Evolutionary conservation across 2,113 vertebrate species (phyloP), one percentile per base, ranked within the genome.

Genomic region (Formicarius rufipectus): DNA sequence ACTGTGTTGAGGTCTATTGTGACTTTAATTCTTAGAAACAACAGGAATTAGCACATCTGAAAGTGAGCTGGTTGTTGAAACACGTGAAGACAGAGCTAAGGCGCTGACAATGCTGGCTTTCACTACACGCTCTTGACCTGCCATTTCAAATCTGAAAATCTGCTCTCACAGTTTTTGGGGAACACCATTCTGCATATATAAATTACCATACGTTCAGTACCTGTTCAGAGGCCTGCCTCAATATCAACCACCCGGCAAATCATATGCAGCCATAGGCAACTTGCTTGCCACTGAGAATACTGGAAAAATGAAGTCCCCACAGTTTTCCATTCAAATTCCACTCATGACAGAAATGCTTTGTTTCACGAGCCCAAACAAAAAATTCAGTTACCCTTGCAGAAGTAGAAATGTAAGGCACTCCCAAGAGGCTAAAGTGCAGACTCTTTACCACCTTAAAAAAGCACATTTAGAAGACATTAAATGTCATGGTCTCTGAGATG

Each of bases 1-100:
- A 7, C 27, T 0, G 0, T 9, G 18, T 30, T 60, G 25, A 69
- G 49, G 19, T 25, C 56, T 59, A 28, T 49, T 56, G 28, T 0
- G 2, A 9, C 12, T 76, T 5, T 20, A 35, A 27, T 39, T 80
- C 44, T 22, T 56, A 10, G 8, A 55, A 73, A 56, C 7, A 13
- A 71, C 8, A 13, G 68, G 39, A 56, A 53, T 20, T 24, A 63
- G 68, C 40, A 59, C 42, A 45, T 39, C 27, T 52, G 39, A 82
- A 79, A 79, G 78, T 5, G 6, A 84, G 50, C 9, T 53, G 20
- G 10, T 17, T 52, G 17, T 30, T 79, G 59, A 82, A 79, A 67
- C 10, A 23, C 0, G 0, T 10, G 21, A 58, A 62, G 30, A 39
- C 6, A 62, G 35, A 69, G 67, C 4, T 27, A 64, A 72, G 24